Evolutionary conservation across 2,797 vertebrate genomes (phyloP).

Genomic region (Etheostoma nigrum): DNA sequence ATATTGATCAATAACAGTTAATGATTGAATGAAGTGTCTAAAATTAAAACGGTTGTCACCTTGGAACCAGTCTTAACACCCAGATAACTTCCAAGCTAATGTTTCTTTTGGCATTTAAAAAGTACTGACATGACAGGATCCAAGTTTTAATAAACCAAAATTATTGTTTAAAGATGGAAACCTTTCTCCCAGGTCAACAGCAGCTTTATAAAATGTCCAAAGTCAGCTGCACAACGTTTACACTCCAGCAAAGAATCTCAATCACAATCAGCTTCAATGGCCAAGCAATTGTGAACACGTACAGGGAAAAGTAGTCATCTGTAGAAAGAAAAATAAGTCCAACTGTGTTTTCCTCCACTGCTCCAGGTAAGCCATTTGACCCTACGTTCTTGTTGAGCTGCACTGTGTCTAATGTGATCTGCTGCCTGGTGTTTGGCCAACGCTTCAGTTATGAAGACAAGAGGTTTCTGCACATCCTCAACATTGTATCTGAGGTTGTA

Average conservation of each 20-base stretch:
- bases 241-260: background rate
- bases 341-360: background rate
- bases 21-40: background rate
- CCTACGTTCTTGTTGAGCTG: conserved; percentile 67
- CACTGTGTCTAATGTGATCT: conserved; percentile 83
- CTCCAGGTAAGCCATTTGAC: conserved; percentile 67
- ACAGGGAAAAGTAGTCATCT: no score
- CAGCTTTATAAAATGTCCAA: background rate
- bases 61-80: background rate
- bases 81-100: background rate
- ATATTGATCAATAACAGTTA: background rate
- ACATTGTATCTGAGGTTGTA: conserved; percentile 26
- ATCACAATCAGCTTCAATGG: no score
- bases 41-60: background rate
- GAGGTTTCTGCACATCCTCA: conserved; percentile 74
- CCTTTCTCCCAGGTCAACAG: background rate
- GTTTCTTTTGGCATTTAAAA: background rate
- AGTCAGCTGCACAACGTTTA: background rate
- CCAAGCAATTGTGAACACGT: no score
- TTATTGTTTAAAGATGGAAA: background rate
- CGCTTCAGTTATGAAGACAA: conserved; percentile 81
- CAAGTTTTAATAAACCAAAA: background rate
- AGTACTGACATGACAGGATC: background rate
- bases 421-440: conserved; percentile 81
- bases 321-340: no score